These are phyloP conservation scores for Sylvilagus floridanus DNA, from an alignment of 2,797 vertebrate genomes.

Conservation along the genomic window DNA sequence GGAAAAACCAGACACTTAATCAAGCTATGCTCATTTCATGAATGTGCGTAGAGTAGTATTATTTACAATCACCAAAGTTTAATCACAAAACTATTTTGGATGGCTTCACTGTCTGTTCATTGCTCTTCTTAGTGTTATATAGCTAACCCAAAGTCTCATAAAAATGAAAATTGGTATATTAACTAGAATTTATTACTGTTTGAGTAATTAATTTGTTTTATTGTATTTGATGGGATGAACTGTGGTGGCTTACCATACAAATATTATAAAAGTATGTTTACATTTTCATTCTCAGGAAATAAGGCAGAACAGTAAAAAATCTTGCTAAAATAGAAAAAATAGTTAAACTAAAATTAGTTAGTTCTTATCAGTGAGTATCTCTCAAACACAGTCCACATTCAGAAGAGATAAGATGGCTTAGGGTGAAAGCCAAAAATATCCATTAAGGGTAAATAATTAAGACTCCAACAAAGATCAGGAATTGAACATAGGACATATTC, in stretches of 20 bases:
- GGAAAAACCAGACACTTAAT: background rate
- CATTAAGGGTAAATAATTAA: background rate
- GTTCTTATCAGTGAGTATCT: background rate
- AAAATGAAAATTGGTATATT: conserved; percentile 56
- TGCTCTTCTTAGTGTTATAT: conserved; percentile 24
- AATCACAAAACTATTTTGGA: background rate
- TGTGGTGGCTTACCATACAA: background rate
- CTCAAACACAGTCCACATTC: background rate
- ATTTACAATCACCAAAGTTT: conserved; percentile 46
- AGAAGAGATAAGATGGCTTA: background rate
- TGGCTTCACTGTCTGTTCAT: background rate
- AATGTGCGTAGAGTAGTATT: background rate
- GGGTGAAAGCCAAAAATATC: background rate
- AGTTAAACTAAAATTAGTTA: background rate
- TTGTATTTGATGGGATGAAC: background rate
- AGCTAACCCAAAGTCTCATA: background rate
- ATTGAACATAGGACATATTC: background rate
- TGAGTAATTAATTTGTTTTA: conserved; percentile 53
- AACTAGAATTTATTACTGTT: conserved; percentile 46
- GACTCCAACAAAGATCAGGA: background rate
- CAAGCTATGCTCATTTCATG: background rate
- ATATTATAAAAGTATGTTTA: conserved; percentile 31
- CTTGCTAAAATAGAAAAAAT: background rate
- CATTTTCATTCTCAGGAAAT: conserved; percentile 28
- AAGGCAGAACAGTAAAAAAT: background rate